Conservation (phyloP, 2,113 vertebrate genomes). For the Apeltes quadracus region DNA sequence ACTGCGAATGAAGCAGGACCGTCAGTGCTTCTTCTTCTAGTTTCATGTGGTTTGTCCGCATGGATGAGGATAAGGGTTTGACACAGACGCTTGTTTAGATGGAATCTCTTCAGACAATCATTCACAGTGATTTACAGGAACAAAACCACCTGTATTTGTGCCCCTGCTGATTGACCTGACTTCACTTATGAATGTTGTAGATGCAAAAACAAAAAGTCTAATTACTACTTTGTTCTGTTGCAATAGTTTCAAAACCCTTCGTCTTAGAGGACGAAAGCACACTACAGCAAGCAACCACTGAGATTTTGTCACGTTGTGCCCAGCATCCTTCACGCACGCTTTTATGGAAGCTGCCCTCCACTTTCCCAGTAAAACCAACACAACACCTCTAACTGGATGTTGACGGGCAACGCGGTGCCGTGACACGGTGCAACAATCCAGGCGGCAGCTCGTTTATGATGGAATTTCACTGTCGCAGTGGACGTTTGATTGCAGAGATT, state of each 20-base stretch:
- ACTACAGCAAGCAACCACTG: neutral
- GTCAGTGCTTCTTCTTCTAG: conserved; percentile 18
- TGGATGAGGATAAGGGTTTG: conserved; percentile 37
- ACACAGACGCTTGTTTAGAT: conserved; percentile 28
- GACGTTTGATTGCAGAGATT: conserved; percentile 47
- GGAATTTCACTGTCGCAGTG: conserved; percentile 39
- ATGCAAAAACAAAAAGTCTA: conserved; percentile 25
- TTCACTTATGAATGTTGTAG: neutral
- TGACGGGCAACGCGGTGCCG: neutral
- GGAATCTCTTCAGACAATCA: conserved; percentile 12
- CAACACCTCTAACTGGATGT: conserved; percentile 14
- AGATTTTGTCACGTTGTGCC: conserved; percentile 43
- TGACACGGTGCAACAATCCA: neutral
- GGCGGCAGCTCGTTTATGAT: conserved; percentile 28
- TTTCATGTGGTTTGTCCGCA: conserved; percentile 48
- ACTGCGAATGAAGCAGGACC: conserved; percentile 8
- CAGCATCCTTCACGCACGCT: conserved; percentile 27
- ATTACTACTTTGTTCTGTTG: neutral
- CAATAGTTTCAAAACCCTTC: conserved; percentile 17
- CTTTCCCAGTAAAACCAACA: conserved; percentile 19
- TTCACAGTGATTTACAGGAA: conserved; percentile 45
- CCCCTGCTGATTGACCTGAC: conserved; percentile 3
- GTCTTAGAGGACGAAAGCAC: neutral
- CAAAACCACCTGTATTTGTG: conserved; percentile 28
- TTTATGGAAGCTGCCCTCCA: conserved; percentile 36